Evolutionary conservation across 2,113 vertebrate species (phyloP), one percentile per base, ranked within the genome.

Genomic region (Columba livia): DNA sequence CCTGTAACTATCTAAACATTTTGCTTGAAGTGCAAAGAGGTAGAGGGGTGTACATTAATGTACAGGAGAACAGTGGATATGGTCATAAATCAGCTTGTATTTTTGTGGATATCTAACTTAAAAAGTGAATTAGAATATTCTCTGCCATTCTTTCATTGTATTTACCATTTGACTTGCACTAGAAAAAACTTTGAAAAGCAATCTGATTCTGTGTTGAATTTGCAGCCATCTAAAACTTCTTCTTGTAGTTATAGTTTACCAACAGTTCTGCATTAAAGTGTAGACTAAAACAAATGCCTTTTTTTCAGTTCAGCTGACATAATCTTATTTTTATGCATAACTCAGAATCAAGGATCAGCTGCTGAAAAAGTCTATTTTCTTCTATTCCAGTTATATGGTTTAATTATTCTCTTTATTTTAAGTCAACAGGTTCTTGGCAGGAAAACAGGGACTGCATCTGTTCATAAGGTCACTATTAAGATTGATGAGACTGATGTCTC

Each of bases 381-480:
- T 10, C 47, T 84, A 34, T 89, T 87, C 16, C 25, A 20, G 38
- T 54, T 87, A 50, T 23, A 24, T 70, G n/a, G 47, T 66, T 96
- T 95, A 94, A 94, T 89, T 97, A 57, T 85, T 91, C 21, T 92
- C 87, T 92, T 86, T 90, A 48, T 97, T 88, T 97, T 50, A 96
- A 99, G 99, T 97, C 99, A 99, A 98, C 99, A 99, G 97, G 98
- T 99, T 88, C 98, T 99, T 96, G 99, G 99, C 66, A 98, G 99
- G 94, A 99, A 99, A 98, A 99, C 99, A 0, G 99, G 99, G 28
- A 99, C 98, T 3, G 99, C 99, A 1, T 98, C 99, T 72, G 98
- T 99, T 79, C 99, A 99, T 97, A 99, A 99, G 95, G 99, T 99
- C 97, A 99, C 98, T 40, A 99, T 99, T 97, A 99, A 98, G 97